Evolutionary conservation across 2,797 vertebrate species (phyloP).

Genomic region (Poecile montanus): DNA sequence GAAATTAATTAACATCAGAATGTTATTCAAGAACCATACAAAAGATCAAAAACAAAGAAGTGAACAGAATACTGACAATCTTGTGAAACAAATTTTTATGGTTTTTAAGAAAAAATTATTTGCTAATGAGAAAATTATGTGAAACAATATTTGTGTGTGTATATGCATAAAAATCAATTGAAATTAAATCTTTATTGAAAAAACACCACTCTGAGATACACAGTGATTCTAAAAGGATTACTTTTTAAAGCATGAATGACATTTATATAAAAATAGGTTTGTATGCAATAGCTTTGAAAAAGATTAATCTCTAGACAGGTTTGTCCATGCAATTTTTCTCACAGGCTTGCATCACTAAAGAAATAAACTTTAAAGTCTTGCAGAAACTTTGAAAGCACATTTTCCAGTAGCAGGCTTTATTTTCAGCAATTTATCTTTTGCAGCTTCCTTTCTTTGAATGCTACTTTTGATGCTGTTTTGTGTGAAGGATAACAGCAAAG

Average conservation of each 20-base stretch:
- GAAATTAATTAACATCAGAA: constrained; percentile 26
- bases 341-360: neutral
- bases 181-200: neutral
- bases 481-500: constrained; percentile 55
- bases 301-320: constrained; percentile 29
- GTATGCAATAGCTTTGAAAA: constrained; percentile 3
- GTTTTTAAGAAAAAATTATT: neutral
- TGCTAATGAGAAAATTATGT: neutral
- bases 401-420: constrained; percentile 58
- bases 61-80: neutral
- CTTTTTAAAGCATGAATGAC: neutral
- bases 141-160: neutral
- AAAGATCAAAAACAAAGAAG: neutral
- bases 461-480: constrained; percentile 55
- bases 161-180: neutral
- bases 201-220: neutral
- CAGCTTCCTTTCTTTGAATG: constrained; percentile 59
- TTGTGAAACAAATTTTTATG: neutral
- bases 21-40: neutral
- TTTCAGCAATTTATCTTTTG: constrained; percentile 61
- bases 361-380: neutral
- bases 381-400: constrained; percentile 46
- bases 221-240: neutral
- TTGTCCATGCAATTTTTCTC: neutral
- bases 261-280: neutral